Percentiles rank a stretch among this genome's conserved stretches.
Conservation (phyloP, 2,797 vertebrate species). For the Podarcis siculus region DNA sequence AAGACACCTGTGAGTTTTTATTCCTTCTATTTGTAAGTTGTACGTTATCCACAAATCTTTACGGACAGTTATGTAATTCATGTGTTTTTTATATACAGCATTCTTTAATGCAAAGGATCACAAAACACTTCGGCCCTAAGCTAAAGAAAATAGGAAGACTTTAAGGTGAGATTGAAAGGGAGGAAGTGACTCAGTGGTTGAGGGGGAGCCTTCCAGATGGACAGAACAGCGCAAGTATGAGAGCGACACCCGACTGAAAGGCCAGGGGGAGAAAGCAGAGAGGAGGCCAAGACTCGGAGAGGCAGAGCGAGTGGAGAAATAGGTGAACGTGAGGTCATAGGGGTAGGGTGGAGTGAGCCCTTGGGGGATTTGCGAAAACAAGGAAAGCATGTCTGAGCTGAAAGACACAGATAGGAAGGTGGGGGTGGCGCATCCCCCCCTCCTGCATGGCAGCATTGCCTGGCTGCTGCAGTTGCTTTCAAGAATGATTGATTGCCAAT, state of each 20-base stretch:
- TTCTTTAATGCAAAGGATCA: conserved; percentile 36
- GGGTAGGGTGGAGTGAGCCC: neutral
- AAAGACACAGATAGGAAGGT: conserved; percentile 9
- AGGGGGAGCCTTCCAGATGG: conserved; percentile 35
- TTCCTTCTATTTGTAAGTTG: conserved; percentile 37
- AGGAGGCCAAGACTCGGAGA: conserved; percentile 21
- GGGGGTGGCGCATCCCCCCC: neutral
- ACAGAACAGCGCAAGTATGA: conserved; percentile 40
- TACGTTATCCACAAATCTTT: conserved; percentile 60
- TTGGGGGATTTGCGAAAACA: conserved; percentile 4
- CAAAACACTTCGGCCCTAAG: conserved; percentile 55
- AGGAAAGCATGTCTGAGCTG: conserved; percentile 1
- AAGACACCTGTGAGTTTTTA: conserved; percentile 58
- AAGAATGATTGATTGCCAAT: conserved; percentile 14
- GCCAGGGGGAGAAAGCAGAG: conserved; percentile 31
- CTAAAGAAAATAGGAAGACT: conserved; percentile 48
- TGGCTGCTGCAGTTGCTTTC: neutral
- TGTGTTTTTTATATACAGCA: conserved; percentile 44
- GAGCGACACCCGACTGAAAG: conserved; percentile 38
- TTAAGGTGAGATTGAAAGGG: conserved; percentile 46
- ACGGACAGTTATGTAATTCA: conserved; percentile 41
- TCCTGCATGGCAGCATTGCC: neutral
- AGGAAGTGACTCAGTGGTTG: conserved; percentile 54
- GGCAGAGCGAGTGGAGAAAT: conserved; percentile 13
- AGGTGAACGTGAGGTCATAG: conserved; percentile 31